Evolutionary conservation across 2,888 invertebrate genomes (phyloP).

Genomic region (Polyploca ridens): DNA sequence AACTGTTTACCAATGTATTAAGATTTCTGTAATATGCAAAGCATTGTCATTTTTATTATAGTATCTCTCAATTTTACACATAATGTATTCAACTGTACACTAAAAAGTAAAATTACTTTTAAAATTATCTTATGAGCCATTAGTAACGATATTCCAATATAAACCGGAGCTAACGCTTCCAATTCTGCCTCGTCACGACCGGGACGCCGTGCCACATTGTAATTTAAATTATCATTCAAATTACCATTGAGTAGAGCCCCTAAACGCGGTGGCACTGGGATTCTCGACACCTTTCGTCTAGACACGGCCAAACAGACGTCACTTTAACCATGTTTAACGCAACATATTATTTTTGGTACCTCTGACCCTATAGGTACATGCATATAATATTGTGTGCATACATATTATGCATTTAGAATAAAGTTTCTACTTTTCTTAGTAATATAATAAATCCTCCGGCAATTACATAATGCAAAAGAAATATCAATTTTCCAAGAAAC

Average conservation of each 20-base stretch:
- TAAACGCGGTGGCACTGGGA: constrained; percentile 74
- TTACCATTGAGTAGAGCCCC: constrained; percentile 58
- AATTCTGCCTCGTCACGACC: constrained; percentile 69
- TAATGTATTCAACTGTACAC: background rate
- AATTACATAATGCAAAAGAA: constrained; percentile 38
- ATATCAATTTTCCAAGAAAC: constrained; percentile 45
- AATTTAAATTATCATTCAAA: constrained; percentile 80
- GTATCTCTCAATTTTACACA: too few species aligned
- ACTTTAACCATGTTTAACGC: constrained; percentile 31
- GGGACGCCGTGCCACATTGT: constrained; percentile 75
- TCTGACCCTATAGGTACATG: constrained; percentile 25
- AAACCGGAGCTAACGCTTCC: constrained; percentile 52
- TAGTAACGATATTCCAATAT: constrained; percentile 55
- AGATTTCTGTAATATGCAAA: background rate
- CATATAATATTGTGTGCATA: constrained; percentile 15
- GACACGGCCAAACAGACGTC: constrained; percentile 37
- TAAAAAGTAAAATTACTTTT: constrained; percentile 15
- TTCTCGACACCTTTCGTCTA: constrained; percentile 74
- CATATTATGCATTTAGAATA: background rate
- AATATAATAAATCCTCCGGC: background rate
- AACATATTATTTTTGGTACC: constrained; percentile 37
- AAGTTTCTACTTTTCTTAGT: background rate
- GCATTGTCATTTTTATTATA: too few species aligned
- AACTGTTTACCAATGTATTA: background rate
- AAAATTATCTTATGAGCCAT: constrained; percentile 37